phyloP scores from a whole-genome alignment of 2,888 invertebrate species.

The Cancer borealis region DNA sequence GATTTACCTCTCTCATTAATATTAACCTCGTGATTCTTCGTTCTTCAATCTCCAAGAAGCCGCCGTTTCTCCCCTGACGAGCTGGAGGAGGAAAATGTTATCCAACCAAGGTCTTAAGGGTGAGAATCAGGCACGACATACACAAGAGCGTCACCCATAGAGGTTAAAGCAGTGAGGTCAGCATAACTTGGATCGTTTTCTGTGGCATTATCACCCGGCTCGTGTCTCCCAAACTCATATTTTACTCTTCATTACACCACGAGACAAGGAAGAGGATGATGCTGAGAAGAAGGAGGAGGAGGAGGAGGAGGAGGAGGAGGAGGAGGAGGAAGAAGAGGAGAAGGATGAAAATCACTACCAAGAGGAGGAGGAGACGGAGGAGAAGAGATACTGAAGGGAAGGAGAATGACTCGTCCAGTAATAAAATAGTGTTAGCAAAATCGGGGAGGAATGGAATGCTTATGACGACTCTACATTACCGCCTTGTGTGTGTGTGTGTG shows the following conservation, averaged over 20 bases:
- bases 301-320: neutral
- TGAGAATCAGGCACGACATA: neutral
- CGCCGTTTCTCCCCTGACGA: conserved; percentile 16
- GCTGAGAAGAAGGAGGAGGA: conserved; percentile 10
- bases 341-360: neutral
- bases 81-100: neutral
- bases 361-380: neutral
- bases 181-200: neutral
- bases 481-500: neutral
- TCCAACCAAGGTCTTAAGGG: neutral
- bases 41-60: neutral
- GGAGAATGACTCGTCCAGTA: neutral
- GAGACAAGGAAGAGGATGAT: conserved; percentile 37
- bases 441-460: too few species aligned
- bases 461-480: too few species aligned
- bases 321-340: neutral
- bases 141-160: neutral
- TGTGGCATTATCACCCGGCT: conserved; percentile 59
- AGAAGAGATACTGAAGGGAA: neutral
- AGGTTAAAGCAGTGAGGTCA: neutral
- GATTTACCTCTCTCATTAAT: conserved; percentile 50
- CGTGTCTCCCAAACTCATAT: conserved; percentile 54
- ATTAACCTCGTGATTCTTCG: conserved; percentile 51
- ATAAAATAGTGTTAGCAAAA: neutral
- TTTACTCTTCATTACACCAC: conserved; percentile 64